A percentile compares a stretch with the other conserved stretches of the same genome.
phyloP scores from a whole-genome alignment of 2,888 invertebrate genomes.

The Desoria tigrina region DNA sequence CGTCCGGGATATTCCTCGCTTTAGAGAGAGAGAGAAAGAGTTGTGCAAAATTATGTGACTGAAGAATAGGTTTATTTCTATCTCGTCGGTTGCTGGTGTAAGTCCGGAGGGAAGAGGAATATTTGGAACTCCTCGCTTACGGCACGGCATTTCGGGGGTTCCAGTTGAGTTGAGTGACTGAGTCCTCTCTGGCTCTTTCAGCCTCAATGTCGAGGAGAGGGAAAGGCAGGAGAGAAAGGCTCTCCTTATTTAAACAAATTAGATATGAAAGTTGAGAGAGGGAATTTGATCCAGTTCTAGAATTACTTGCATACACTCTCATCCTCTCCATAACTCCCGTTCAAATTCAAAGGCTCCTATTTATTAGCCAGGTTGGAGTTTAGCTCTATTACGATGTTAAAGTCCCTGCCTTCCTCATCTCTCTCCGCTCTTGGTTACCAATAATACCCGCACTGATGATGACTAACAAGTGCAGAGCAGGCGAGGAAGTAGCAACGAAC shows the following conservation, averaged over 20 bases:
- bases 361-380: too few relatives aligned
- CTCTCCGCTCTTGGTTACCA: constrained; percentile 1
- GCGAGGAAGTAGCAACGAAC: too few relatives aligned
- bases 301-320: neutral
- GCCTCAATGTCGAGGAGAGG: neutral
- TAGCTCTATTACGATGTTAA: constrained; percentile 5
- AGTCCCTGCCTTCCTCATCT: too few relatives aligned
- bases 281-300: constrained; percentile 34
- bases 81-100: neutral
- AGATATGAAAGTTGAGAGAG: constrained; percentile 38
- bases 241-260: constrained; percentile 40
- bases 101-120: constrained; percentile 13
- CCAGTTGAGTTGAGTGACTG: too few relatives aligned
- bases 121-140: neutral
- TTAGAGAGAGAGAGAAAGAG: neutral
- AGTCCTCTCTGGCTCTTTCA: too few relatives aligned
- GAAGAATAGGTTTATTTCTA: neutral
- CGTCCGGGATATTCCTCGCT: too few relatives aligned
- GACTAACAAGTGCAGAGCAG: too few relatives aligned
- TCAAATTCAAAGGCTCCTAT: too few relatives aligned
- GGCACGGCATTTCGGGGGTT: too few relatives aligned
- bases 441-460: neutral
- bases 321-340: too few relatives aligned
- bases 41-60: constrained; percentile 6
- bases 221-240: neutral